A percentile compares a stretch with the other conserved stretches of the same genome.
Conservation (phyloP, 2,113 vertebrate genomes). For the Oxyura jamaicensis region DNA sequence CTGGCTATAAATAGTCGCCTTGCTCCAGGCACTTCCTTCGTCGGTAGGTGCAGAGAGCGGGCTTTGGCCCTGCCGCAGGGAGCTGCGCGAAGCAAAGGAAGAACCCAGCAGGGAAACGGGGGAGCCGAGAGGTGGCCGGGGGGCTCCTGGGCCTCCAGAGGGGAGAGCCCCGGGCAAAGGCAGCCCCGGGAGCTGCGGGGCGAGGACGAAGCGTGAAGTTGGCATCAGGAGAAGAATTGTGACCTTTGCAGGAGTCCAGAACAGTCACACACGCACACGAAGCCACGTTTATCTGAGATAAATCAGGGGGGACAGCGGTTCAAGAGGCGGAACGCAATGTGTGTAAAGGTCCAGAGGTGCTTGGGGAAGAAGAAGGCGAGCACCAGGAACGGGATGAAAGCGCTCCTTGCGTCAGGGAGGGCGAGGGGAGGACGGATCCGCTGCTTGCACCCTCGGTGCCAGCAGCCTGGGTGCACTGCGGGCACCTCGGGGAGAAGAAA, state of each 20-base stretch:
- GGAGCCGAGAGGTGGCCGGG: neutral
- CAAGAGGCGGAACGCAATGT: neutral
- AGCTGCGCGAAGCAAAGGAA: neutral
- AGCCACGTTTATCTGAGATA: fast-evolving
- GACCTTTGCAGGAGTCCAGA: slow-evolving; percentile 6
- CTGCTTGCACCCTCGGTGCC: neutral
- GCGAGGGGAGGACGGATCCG: fast-evolving
- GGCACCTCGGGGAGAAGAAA: neutral
- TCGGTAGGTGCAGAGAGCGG: fast-evolving
- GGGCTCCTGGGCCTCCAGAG: neutral
- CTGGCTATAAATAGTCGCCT: neutral
- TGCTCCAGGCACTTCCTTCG: neutral
- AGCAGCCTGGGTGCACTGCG: neutral
- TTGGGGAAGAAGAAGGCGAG: neutral
- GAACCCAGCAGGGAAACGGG: fast-evolving
- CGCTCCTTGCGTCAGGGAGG: neutral
- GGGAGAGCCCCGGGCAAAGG: neutral
- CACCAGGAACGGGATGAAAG: neutral
- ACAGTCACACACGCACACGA: fast-evolving
- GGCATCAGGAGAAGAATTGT: neutral
- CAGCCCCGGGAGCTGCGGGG: fast-evolving
- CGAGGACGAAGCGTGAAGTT: neutral
- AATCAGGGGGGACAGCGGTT: neutral
- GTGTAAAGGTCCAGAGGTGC: neutral
- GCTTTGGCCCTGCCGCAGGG: neutral